phyloP scores from a whole-genome alignment of 1,140 invertebrate species.

The Rhyacophila brunnea region DNA sequence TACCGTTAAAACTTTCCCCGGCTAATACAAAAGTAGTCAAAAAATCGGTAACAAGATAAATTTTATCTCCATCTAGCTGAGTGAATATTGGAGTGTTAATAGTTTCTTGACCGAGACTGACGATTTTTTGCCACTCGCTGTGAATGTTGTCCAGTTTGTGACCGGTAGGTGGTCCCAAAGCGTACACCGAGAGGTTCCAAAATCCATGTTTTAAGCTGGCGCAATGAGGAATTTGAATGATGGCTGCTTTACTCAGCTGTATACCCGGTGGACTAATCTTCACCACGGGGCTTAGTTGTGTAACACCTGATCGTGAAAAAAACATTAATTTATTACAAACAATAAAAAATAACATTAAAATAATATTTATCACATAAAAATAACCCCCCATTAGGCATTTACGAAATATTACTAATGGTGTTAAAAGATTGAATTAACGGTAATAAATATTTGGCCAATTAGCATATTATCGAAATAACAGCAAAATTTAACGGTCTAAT shows the following conservation, averaged over 20 bases:
- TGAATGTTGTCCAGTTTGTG: conserved; percentile 54
- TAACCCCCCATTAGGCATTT: too few relatives aligned
- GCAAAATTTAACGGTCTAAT: too few relatives aligned
- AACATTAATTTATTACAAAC: too few relatives aligned
- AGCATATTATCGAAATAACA: too few relatives aligned
- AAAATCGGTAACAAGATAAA: conserved; percentile 87
- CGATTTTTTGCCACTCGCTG: conserved; percentile 73
- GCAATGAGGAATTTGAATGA: conserved; percentile 92
- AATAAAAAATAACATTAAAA: too few relatives aligned
- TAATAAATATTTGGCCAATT: too few relatives aligned
- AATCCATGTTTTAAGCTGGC: conserved; percentile 77
- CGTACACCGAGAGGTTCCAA: conserved; percentile 82
- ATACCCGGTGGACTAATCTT: conserved; percentile 79
- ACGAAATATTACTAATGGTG: too few relatives aligned
- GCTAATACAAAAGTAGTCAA: conserved; percentile 85
- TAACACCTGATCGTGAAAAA: conserved; percentile 60
- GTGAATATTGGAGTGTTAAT: conserved; percentile 93
- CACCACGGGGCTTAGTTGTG: conserved; percentile 89
- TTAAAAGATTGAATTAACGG: too few relatives aligned
- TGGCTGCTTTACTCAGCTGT: conserved; percentile 82
- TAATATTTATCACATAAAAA: too few relatives aligned
- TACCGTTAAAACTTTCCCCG: conserved; percentile 68
- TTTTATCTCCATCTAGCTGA: conserved; percentile 83
- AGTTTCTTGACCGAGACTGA: conserved; percentile 90
- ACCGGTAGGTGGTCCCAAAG: conserved; percentile 63